phyloP scores from a whole-genome alignment of 1,140 invertebrate species.

The Magallana gigas region DNA sequence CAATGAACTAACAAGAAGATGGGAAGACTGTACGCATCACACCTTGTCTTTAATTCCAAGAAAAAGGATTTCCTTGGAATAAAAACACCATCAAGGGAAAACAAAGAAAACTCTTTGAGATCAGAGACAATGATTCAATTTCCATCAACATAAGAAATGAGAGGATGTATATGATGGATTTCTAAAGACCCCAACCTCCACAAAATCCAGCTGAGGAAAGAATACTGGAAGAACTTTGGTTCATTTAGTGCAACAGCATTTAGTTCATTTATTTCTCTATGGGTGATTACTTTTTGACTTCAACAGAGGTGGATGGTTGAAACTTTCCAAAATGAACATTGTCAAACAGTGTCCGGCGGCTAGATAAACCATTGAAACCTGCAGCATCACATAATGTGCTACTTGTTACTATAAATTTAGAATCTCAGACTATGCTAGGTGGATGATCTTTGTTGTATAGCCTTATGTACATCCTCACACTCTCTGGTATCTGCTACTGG shows the following conservation, averaged over 20 bases:
- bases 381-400: too few relatives aligned
- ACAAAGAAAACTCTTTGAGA: background rate
- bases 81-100: constrained; percentile 9
- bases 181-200: background rate
- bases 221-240: constrained; percentile 15
- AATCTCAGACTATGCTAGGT: background rate
- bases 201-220: background rate
- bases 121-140: background rate
- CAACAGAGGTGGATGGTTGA: background rate
- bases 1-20: too few relatives aligned
- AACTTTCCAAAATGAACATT: background rate
- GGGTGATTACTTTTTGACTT: background rate
- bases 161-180: background rate
- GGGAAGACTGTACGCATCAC: background rate
- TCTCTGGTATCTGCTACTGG: background rate
- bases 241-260: background rate
- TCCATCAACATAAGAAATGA: background rate
- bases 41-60: background rate
- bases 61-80: background rate
- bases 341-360: background rate
- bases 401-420: background rate
- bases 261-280: background rate
- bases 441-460: background rate
- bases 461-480: background rate
- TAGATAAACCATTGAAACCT: too few relatives aligned